phyloP scores from a whole-genome alignment of 2,888 invertebrate species.

The Cerastoderma edule region DNA sequence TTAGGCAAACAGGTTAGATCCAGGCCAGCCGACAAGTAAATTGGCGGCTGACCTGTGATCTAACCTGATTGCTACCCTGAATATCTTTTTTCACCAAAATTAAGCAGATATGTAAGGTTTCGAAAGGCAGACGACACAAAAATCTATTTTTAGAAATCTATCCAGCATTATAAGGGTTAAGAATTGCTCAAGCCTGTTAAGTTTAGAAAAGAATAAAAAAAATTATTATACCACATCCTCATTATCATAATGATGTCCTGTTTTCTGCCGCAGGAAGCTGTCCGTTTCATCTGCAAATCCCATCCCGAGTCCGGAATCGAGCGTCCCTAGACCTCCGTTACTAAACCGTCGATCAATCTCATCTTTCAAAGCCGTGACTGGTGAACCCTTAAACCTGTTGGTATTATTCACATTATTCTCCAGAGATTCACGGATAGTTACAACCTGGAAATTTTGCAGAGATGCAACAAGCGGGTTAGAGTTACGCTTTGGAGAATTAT shows the following conservation, averaged over 20 bases:
- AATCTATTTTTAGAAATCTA: too few relatives aligned
- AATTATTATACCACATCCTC: constrained; percentile 58
- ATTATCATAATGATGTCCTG: constrained; percentile 53
- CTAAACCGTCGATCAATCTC: constrained; percentile 79
- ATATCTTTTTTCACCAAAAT: too few relatives aligned
- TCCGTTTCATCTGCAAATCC: constrained; percentile 55
- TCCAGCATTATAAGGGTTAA: too few relatives aligned
- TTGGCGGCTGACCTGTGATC: too few relatives aligned
- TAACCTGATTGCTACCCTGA: too few relatives aligned
- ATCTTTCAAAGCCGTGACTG: constrained; percentile 82
- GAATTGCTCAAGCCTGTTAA: too few relatives aligned
- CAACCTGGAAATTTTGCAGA: constrained; percentile 66
- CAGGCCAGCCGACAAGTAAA: too few relatives aligned
- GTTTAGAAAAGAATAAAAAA: too few relatives aligned
- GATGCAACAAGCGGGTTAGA: constrained; percentile 53
- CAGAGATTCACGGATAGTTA: constrained; percentile 71
- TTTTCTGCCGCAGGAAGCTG: constrained; percentile 37
- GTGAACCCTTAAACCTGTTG: constrained; percentile 78
- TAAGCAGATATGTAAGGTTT: too few relatives aligned
- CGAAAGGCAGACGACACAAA: too few relatives aligned
- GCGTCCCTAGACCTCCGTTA: constrained; percentile 60
- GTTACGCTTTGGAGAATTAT: constrained; percentile 52
- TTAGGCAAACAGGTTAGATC: too few relatives aligned
- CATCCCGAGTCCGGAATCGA: constrained; percentile 61
- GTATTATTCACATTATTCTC: constrained; percentile 67